A percentile compares a stretch with the other conserved stretches of the same genome.
Conservation (phyloP, 2,888 invertebrate species). For the Proisotoma minuta region DNA sequence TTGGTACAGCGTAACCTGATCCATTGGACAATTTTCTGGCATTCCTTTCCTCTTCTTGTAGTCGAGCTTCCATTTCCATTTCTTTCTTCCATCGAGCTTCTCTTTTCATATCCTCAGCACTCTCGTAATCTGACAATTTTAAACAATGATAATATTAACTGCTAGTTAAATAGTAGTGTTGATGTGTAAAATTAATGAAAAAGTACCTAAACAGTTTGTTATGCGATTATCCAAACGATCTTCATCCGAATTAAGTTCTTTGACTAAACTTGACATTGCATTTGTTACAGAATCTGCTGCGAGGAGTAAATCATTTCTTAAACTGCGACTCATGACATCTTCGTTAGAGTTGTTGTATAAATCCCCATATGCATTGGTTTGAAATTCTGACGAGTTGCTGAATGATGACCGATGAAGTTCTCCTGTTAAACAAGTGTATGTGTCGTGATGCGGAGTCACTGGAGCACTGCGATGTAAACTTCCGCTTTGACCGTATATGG, state of each 20-base stretch:
- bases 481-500: conserved; percentile 35
- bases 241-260: conserved; percentile 77
- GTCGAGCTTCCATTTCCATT: conserved; percentile 57
- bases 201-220: conserved; percentile 42
- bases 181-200: too few species aligned
- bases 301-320: conserved; percentile 81
- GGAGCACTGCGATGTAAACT: conserved; percentile 45
- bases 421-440: conserved; percentile 37
- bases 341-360: neutral
- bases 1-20: conserved; percentile 14
- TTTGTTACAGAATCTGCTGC: conserved; percentile 97
- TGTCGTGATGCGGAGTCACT: conserved; percentile 44
- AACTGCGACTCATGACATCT: conserved; percentile 54
- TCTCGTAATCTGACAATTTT: too few species aligned
- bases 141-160: too few species aligned
- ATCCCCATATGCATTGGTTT: conserved; percentile 16
- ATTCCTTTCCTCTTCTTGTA: conserved; percentile 56
- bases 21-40: conserved; percentile 53
- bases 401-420: conserved; percentile 44
- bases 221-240: conserved; percentile 40
- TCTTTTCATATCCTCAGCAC: too few species aligned
- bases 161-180: too few species aligned
- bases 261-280: conserved; percentile 94
- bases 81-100: conserved; percentile 58
- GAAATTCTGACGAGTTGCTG: conserved; percentile 38